These are phyloP conservation scores for Listronotus oregonensis DNA, from an alignment of 1,140 invertebrate genomes.

Conservation along the genomic window DNA sequence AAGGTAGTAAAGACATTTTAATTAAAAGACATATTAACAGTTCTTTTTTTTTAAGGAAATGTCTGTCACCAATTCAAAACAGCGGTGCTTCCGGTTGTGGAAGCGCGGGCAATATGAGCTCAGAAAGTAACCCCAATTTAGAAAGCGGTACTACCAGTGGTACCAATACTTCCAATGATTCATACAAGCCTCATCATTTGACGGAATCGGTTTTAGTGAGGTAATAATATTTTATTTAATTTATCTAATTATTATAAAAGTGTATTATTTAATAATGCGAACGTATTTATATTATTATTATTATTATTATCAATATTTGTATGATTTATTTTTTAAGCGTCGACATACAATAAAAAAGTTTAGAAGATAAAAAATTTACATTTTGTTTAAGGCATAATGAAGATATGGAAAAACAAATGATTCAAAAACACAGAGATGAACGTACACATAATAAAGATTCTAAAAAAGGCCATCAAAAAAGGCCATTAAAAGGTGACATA, in stretches of 20 bases:
- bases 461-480: slow-evolving; percentile 50
- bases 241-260: neutral
- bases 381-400: slow-evolving; percentile 66
- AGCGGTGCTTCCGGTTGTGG: slow-evolving; percentile 62
- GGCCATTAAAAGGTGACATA: slow-evolving; percentile 24
- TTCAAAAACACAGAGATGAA: slow-evolving; percentile 70
- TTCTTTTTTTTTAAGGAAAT: slow-evolving; percentile 53
- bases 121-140: slow-evolving; percentile 58
- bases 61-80: slow-evolving; percentile 57
- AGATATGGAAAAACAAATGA: slow-evolving; percentile 78
- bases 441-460: slow-evolving; percentile 60
- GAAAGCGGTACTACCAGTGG: slow-evolving; percentile 60
- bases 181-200: slow-evolving; percentile 61
- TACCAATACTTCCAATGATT: slow-evolving; percentile 50
- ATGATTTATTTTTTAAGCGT: too few species aligned
- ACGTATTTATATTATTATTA: too few species aligned
- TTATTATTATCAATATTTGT: too few species aligned
- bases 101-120: slow-evolving; percentile 64
- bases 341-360: too few species aligned
- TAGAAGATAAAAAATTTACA: too few species aligned
- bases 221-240: slow-evolving; percentile 39
- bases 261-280: neutral
- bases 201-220: slow-evolving; percentile 66
- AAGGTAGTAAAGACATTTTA: too few species aligned
- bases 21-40: neutral